Evolutionary conservation across 2,113 vertebrate species (phyloP).

Genomic region (Poeciliopsis occidentalis): DNA sequence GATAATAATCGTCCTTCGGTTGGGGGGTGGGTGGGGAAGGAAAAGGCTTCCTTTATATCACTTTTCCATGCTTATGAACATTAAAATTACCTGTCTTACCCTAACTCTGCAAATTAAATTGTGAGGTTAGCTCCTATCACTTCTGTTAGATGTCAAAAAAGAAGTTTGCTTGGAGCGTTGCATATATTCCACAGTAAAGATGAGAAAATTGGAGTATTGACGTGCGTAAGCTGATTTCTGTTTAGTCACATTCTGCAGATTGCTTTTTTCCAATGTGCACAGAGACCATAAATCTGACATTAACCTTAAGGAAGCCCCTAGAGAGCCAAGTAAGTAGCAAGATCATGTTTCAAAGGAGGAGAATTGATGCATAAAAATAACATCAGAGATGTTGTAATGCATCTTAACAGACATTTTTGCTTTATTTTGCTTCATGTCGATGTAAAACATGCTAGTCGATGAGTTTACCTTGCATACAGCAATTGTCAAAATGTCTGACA

Average conservation of each 20-base stretch:
- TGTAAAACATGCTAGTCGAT: neutral
- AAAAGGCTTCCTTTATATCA: too few species aligned
- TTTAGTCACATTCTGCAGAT: neutral
- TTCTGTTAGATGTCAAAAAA: too few species aligned
- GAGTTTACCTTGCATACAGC: conserved; percentile 6
- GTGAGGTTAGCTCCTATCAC: too few species aligned
- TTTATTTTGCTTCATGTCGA: neutral
- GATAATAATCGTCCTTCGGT: neutral
- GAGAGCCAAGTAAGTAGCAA: neutral
- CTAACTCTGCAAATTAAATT: too few species aligned
- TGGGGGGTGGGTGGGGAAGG: too few species aligned
- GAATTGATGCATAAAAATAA: too few species aligned
- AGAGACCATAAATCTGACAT: too few species aligned
- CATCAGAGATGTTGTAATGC: too few species aligned
- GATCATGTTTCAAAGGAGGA: neutral
- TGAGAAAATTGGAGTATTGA: neutral
- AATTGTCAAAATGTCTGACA: conserved; percentile 8
- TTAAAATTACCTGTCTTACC: too few species aligned
- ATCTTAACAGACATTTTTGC: neutral
- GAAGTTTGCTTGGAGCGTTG: neutral
- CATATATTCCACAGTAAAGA: neutral
- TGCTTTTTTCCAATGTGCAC: neutral
- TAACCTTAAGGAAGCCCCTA: neutral
- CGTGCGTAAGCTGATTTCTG: neutral
- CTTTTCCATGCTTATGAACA: neutral